Conservation (phyloP, 2,113 vertebrate species). For the Nyctibius bracteatus region DNA sequence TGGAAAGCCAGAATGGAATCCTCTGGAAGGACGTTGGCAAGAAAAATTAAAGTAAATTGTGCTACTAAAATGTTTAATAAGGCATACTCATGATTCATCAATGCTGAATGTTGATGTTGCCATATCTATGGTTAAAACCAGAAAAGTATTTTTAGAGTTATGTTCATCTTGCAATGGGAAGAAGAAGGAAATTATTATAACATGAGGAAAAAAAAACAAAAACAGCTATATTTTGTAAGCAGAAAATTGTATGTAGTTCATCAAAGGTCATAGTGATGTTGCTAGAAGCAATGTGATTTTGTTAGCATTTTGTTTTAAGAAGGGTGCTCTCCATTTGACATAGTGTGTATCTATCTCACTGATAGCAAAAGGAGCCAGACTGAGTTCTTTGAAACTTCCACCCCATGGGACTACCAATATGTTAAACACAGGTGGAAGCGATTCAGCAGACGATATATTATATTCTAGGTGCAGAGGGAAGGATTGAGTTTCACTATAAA, state of each 20-base stretch:
- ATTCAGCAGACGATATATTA: neutral
- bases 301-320: neutral
- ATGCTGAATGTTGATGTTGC: neutral
- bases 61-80: neutral
- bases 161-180: neutral
- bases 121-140: neutral
- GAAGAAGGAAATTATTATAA: neutral
- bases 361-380: neutral
- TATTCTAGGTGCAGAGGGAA: neutral
- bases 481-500: neutral
- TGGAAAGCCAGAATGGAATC: neutral
- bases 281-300: neutral
- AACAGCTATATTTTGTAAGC: neutral
- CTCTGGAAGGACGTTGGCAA: neutral
- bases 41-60: neutral
- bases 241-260: neutral
- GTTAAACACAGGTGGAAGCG: neutral
- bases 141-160: neutral
- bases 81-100: neutral
- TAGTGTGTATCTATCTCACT: accelerated
- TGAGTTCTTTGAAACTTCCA: neutral
- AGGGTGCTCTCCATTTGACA: neutral
- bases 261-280: neutral
- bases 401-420: neutral
- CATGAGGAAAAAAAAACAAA: neutral